Percentiles rank a stretch among this genome's conserved stretches.
Evolutionary conservation across 2,888 invertebrate species (phyloP).

Genomic region (Troides helena): DNA sequence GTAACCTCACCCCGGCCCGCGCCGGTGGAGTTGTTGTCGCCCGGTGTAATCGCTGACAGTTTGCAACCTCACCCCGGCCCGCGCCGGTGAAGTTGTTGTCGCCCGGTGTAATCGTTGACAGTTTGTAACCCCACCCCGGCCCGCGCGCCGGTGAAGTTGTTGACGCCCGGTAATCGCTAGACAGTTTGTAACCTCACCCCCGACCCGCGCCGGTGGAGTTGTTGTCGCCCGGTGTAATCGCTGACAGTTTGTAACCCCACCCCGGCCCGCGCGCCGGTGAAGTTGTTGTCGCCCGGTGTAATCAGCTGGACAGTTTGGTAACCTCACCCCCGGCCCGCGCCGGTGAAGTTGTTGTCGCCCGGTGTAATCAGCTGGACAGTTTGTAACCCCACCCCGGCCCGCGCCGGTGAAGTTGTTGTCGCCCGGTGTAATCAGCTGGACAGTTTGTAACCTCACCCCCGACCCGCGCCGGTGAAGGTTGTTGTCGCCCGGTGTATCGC

Average conservation of each 20-base stretch:
- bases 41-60: background rate
- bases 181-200: conserved; percentile 15
- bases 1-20: conserved; percentile 3
- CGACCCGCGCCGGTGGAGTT: conserved; percentile 1
- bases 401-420: conserved; percentile 14
- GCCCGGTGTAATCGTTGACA: background rate
- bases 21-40: conserved; percentile 14
- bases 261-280: background rate
- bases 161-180: background rate
- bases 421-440: background rate
- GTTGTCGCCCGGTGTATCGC: conserved; percentile 1
- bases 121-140: conserved; percentile 10
- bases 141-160: conserved; percentile 8
- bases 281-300: conserved; percentile 11
- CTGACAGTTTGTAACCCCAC: conserved; percentile 14
- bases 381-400: conserved; percentile 5
- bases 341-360: conserved; percentile 16
- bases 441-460: conserved; percentile 14
- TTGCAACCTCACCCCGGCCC: conserved; percentile 5
- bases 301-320: conserved; percentile 7
- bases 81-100: conserved; percentile 15
- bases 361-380: background rate
- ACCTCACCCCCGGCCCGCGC: background rate
- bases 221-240: conserved; percentile 1
- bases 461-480: conserved; percentile 2